A percentile compares a stretch with the other conserved stretches of the same genome.
phyloP scores from a whole-genome alignment of 1,140 invertebrate species.

The Drosophila nasuta region DNA sequence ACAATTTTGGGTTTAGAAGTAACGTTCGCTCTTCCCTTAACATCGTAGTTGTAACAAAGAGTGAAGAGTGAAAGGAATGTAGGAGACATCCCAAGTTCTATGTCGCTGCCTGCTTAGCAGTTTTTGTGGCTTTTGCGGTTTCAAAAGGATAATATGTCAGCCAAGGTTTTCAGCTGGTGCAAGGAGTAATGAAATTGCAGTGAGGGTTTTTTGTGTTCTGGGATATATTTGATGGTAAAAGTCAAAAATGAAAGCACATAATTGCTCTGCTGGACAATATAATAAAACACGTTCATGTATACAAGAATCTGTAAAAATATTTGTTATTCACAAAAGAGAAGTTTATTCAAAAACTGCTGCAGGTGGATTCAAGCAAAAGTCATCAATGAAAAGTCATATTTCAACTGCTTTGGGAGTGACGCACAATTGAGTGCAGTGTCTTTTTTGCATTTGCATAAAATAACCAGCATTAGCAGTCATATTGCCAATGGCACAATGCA shows the following conservation, averaged over 20 bases:
- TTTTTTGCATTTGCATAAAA: conserved; percentile 33
- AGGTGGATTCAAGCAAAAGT: background rate
- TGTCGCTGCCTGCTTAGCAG: conserved; percentile 61
- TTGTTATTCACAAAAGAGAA: background rate
- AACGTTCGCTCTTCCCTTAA: conserved; percentile 28
- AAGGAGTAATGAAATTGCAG: conserved; percentile 64
- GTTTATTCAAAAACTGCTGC: background rate
- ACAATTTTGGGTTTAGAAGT: conserved; percentile 69
- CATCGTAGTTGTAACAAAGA: conserved; percentile 48
- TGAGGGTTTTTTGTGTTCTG: conserved; percentile 42
- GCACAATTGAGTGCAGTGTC: conserved; percentile 9
- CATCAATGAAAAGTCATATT: background rate
- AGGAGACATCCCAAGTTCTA: conserved; percentile 17
- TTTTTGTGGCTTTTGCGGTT: conserved; percentile 70
- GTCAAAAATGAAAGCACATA: conserved; percentile 14
- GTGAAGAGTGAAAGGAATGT: conserved; percentile 2
- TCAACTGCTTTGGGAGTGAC: conserved; percentile 1
- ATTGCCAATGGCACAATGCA: conserved; percentile 58
- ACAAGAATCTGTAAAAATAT: background rate
- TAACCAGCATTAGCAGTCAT: conserved; percentile 45
- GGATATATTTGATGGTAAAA: background rate
- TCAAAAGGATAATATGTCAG: conserved; percentile 74
- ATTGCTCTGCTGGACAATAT: conserved; percentile 1
- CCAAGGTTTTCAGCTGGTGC: conserved; percentile 63
- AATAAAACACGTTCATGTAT: background rate